A percentile compares a stretch with the other conserved stretches of the same genome.
phyloP scores from a whole-genome alignment of 2,888 invertebrate species.

The Cephus sareptanus region DNA sequence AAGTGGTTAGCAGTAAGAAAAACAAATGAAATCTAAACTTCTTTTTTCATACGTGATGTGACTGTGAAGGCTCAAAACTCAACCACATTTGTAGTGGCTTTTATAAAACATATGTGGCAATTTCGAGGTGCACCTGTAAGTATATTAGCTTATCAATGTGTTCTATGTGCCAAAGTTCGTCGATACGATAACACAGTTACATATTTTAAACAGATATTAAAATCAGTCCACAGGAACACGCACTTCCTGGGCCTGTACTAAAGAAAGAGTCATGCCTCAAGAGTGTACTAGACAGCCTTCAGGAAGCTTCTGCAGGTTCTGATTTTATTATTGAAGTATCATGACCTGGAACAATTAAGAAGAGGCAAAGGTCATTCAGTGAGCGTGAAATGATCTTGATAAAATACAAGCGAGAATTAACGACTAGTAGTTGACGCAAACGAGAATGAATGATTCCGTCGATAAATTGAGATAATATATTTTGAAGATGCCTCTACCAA shows the following conservation, averaged over 20 bases:
- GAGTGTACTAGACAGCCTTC: neutral
- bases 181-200: conserved; percentile 16
- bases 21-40: neutral
- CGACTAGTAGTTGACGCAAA: neutral
- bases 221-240: neutral
- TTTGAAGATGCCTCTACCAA: conserved; percentile 78
- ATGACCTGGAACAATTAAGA: neutral
- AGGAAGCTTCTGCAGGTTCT: neutral
- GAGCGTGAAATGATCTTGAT: neutral
- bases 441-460: neutral
- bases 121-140: neutral
- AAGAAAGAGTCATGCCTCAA: neutral
- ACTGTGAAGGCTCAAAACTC: neutral
- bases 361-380: neutral
- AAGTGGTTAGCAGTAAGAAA: neutral
- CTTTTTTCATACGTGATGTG: neutral
- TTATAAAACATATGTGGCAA: neutral
- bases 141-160: neutral
- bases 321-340: neutral
- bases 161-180: conserved; percentile 9
- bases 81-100: neutral
- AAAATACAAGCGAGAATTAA: neutral
- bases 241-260: neutral
- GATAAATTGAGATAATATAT: neutral
- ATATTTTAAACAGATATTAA: conserved; percentile 1